Percentiles rank a stretch among this genome's conserved stretches.
phyloP scores from a whole-genome alignment of 2,797 vertebrate species.

The Sebastolobus altivelis region DNA sequence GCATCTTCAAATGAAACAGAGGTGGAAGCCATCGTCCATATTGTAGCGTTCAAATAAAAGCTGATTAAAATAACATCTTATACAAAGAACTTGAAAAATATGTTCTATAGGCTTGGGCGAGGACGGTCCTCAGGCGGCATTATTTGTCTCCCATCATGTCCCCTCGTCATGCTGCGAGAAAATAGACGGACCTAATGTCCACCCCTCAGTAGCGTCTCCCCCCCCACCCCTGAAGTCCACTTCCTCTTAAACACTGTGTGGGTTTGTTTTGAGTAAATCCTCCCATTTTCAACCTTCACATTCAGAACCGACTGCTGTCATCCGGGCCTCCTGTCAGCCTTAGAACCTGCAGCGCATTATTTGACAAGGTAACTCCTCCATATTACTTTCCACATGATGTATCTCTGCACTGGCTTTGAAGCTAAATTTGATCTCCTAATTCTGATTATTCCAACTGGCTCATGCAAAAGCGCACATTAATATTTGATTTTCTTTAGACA shows the following conservation, averaged over 20 bases:
- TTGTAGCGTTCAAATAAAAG: background rate
- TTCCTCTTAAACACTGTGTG: constrained; percentile 77
- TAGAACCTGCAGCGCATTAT: constrained; percentile 90
- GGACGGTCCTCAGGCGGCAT: constrained; percentile 26
- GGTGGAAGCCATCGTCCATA: background rate
- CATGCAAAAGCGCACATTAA: constrained; percentile 42
- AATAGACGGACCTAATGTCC: constrained; percentile 38
- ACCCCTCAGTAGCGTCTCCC: constrained; percentile 51
- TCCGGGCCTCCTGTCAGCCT: constrained; percentile 89
- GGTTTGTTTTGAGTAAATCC: constrained; percentile 84
- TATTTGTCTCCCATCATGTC: constrained; percentile 30
- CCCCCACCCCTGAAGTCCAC: constrained; percentile 44
- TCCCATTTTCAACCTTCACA: constrained; percentile 86
- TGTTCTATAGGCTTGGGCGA: background rate
- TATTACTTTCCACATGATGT: constrained; percentile 78
- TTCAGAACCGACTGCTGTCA: constrained; percentile 90
- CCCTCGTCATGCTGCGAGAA: constrained; percentile 30
- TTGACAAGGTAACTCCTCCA: constrained; percentile 88
- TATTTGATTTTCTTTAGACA: constrained; percentile 49
- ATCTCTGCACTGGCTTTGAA: constrained; percentile 75
- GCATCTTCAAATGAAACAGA: background rate
- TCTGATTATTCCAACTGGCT: constrained; percentile 41
- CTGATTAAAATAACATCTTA: background rate
- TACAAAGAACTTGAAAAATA: background rate
- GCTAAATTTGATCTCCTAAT: constrained; percentile 64